phyloP scores from a whole-genome alignment of 2,113 vertebrate genomes.

The Hemibagrus wyckioides region DNA sequence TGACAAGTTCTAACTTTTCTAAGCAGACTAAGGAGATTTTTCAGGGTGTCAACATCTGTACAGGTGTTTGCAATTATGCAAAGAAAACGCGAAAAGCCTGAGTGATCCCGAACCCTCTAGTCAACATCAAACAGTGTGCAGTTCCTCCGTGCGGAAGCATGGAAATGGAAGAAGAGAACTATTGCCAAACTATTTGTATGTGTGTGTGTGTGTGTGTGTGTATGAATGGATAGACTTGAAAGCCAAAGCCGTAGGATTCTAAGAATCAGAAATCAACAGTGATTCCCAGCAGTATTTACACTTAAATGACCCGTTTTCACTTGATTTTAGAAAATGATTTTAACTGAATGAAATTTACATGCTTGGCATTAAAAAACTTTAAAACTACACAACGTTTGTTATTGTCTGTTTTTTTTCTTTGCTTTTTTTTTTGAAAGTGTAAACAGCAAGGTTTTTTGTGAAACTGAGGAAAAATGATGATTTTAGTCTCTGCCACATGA shows the following conservation, averaged over 20 bases:
- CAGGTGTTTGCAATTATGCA: conserved; percentile 54
- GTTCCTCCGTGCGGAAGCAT: conserved; percentile 41
- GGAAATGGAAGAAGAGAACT: conserved; percentile 13
- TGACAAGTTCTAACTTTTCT: neutral
- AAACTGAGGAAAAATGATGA: neutral
- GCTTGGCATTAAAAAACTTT: neutral
- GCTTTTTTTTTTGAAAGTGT: neutral
- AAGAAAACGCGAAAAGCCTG: conserved; percentile 18
- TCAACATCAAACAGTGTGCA: conserved; percentile 40
- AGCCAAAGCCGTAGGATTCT: neutral
- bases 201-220: neutral
- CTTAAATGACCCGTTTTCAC: neutral
- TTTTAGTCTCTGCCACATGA: neutral
- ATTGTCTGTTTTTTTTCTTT: neutral
- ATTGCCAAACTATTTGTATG: conserved; percentile 8
- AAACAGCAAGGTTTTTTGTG: neutral
- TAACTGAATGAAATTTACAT: neutral
- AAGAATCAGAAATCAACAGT: neutral
- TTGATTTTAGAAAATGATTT: too few relatives aligned
- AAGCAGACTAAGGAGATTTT: neutral
- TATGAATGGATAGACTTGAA: neutral
- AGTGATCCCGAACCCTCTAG: neutral
- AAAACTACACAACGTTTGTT: neutral
- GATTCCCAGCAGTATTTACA: neutral
- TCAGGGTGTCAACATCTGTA: neutral